A percentile compares a stretch with the other conserved stretches of the same genome.
These are phyloP conservation scores for Poecilus cupreus DNA, from an alignment of 2,888 invertebrate genomes.

Conservation along the genomic window DNA sequence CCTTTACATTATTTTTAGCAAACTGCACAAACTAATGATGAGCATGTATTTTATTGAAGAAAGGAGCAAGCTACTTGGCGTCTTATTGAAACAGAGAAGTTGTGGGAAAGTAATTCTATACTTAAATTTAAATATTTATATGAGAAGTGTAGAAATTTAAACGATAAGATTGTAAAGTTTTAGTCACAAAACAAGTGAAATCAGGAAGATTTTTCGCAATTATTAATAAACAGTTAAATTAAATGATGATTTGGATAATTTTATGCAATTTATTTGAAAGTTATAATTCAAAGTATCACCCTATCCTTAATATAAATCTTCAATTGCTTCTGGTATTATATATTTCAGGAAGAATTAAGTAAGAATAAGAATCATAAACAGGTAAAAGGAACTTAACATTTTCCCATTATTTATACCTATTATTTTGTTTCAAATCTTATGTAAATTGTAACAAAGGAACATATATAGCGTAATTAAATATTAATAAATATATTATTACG, in stretches of 20 bases:
- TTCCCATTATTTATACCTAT: too few relatives aligned
- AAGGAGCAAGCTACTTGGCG: neutral
- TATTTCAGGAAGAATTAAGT: too few relatives aligned
- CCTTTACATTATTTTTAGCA: slow-evolving; percentile 8
- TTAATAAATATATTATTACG: too few relatives aligned
- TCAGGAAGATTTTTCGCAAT: neutral
- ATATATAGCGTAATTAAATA: too few relatives aligned
- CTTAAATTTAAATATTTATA: neutral
- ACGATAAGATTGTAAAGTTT: neutral
- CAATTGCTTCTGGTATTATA: too few relatives aligned
- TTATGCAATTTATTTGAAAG: too few relatives aligned
- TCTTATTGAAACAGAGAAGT: neutral
- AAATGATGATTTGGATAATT: neutral
- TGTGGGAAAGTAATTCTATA: neutral
- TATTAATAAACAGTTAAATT: neutral
- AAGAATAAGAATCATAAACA: too few relatives aligned
- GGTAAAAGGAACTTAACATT: too few relatives aligned
- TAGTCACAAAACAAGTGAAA: neutral
- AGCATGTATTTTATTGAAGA: slow-evolving; percentile 4
- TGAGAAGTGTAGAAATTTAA: neutral
- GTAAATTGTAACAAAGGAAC: too few relatives aligned
- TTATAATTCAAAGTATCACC: too few relatives aligned
- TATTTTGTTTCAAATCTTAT: too few relatives aligned
- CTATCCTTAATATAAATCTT: too few relatives aligned
- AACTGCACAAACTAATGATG: slow-evolving; percentile 16